phyloP scores from a whole-genome alignment of 2,888 invertebrate genomes.

The Diarsia mendica region DNA sequence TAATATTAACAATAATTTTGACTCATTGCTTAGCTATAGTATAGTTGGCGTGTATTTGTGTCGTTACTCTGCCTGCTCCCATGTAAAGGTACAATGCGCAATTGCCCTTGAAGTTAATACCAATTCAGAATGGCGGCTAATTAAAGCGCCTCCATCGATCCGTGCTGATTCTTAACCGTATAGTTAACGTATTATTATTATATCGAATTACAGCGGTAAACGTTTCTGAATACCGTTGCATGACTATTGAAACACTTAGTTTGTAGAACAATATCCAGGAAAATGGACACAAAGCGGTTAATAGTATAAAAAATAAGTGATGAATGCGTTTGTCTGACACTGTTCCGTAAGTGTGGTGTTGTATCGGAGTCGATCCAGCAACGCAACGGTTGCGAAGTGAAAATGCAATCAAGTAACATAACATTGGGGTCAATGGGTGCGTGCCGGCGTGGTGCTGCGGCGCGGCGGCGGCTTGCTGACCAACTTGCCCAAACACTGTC shows the following conservation, averaged over 20 bases:
- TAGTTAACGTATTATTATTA: constrained; percentile 22
- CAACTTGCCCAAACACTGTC: constrained; percentile 62
- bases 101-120: constrained; percentile 70
- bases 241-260: constrained; percentile 28
- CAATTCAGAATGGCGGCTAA: constrained; percentile 64
- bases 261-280: constrained; percentile 41
- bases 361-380: constrained; percentile 60
- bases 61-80: constrained; percentile 52
- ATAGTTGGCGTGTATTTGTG: constrained; percentile 49
- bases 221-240: constrained; percentile 28
- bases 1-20: constrained; percentile 4
- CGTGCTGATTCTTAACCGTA: constrained; percentile 44
- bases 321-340: constrained; percentile 58
- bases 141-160: constrained; percentile 67
- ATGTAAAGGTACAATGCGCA: constrained; percentile 60
- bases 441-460: constrained; percentile 58
- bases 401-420: constrained; percentile 77
- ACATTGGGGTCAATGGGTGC: constrained; percentile 82
- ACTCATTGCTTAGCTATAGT: constrained; percentile 25
- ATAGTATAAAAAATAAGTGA: constrained; percentile 40
- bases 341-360: constrained; percentile 55
- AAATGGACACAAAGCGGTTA: constrained; percentile 39
- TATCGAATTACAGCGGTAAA: constrained; percentile 21
- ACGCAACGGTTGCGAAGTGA: constrained; percentile 76
- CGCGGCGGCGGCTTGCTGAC: background rate